Evolutionary conservation across 2,797 vertebrate species (phyloP).

Genomic region (Astyanax mexicanus): DNA sequence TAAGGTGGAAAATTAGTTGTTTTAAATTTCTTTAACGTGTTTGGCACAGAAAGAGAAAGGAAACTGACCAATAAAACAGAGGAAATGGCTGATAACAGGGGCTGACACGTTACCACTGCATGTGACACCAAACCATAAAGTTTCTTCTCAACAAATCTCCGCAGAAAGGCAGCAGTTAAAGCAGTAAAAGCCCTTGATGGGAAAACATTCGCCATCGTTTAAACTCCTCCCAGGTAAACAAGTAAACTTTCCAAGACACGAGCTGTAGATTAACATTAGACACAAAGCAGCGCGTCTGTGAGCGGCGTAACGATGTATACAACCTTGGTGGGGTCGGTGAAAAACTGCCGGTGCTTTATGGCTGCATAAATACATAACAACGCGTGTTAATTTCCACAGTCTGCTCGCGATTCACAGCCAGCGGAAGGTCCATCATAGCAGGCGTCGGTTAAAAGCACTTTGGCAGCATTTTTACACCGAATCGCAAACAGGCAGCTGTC

Average conservation of each 20-base stretch:
- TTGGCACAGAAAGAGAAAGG: too few relatives aligned
- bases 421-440: slow-evolving; percentile 42
- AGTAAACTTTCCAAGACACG: slow-evolving; percentile 13
- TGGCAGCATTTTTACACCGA: slow-evolving; percentile 43
- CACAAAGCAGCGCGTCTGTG: slow-evolving; percentile 18
- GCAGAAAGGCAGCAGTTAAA: background rate
- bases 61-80: too few relatives aligned
- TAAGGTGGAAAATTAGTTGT: too few relatives aligned
- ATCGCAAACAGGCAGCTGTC: slow-evolving; percentile 36
- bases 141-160: background rate
- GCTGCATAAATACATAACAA: slow-evolving; percentile 51
- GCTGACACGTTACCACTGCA: background rate
- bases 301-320: slow-evolving; percentile 42
- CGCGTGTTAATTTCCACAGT: slow-evolving; percentile 49
- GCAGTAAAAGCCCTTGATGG: slow-evolving; percentile 3
- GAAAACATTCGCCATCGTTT: slow-evolving; percentile 4
- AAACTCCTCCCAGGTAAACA: slow-evolving; percentile 7
- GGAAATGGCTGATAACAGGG: too few relatives aligned
- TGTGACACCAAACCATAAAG: too few relatives aligned
- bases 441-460: slow-evolving; percentile 51
- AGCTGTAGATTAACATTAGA: slow-evolving; percentile 32
- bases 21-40: too few relatives aligned
- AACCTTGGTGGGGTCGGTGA: slow-evolving; percentile 46
- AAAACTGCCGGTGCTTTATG: slow-evolving; percentile 44
- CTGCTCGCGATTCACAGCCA: slow-evolving; percentile 24